Conservation (phyloP, 2,113 vertebrate species). For the Syrmaticus mikado region DNA sequence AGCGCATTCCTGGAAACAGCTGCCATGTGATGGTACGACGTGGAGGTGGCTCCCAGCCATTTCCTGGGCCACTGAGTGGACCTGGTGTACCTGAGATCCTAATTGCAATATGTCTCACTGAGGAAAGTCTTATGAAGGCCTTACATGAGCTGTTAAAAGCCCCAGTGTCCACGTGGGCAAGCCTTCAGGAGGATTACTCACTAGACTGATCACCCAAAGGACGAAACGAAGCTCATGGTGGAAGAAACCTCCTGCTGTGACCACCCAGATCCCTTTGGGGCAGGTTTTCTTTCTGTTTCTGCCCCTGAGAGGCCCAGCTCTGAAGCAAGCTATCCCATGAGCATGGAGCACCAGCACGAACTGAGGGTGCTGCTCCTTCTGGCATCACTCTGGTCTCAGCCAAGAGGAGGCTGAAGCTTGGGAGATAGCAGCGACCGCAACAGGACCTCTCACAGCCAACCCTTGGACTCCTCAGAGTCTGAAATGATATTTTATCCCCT, state of each 20-base stretch:
- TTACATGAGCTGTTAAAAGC: neutral
- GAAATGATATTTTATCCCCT: neutral
- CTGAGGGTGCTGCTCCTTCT: neutral
- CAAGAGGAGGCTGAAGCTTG: neutral
- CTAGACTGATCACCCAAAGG: neutral
- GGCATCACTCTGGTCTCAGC: fast-evolving
- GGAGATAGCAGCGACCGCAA: neutral
- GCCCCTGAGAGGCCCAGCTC: fast-evolving
- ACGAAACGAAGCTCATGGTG: neutral
- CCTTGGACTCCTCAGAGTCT: neutral
- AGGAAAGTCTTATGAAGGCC: neutral
- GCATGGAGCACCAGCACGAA: neutral
- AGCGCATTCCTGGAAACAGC: constrained; percentile 2
- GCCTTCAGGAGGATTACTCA: neutral
- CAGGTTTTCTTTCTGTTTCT: neutral
- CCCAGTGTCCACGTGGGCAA: neutral
- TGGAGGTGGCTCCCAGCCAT: neutral
- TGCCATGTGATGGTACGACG: neutral
- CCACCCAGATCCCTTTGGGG: neutral
- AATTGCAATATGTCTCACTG: neutral
- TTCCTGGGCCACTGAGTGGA: neutral
- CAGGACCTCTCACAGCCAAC: neutral
- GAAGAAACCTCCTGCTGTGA: neutral
- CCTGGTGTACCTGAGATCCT: neutral
- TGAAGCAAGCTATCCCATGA: neutral